These are phyloP conservation scores for Theonella swinhoei DNA, from an alignment of 37 sponge, comb jelly and placozoan species.

Conservation along the genomic window DNA sequence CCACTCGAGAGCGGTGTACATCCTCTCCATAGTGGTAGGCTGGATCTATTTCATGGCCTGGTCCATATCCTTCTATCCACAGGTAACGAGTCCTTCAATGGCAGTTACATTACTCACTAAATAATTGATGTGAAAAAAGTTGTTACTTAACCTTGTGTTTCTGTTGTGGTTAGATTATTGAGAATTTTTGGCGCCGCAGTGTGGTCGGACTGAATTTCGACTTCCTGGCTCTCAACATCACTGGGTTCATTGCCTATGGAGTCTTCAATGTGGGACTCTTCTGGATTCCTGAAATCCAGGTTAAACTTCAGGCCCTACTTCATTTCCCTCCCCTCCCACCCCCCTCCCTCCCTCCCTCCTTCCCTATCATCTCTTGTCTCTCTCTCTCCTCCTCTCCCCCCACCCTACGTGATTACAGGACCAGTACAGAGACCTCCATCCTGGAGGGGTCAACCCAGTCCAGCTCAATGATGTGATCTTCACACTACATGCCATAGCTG, in stretches of 20 bases:
- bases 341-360: background rate
- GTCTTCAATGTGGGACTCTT: constrained; percentile 87
- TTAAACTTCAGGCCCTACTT: background rate
- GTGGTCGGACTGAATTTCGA: constrained; percentile 97
- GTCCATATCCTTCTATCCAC: constrained; percentile 97
- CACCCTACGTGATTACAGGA: background rate
- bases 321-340: background rate
- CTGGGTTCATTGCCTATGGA: constrained; percentile 84
- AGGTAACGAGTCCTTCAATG: constrained; percentile 68
- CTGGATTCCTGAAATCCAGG: constrained; percentile 85
- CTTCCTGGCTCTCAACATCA: constrained; percentile 89
- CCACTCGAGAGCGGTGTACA: constrained; percentile 65
- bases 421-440: constrained; percentile 38
- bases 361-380: constrained; percentile 19
- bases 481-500: constrained; percentile 81
- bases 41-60: constrained; percentile 95
- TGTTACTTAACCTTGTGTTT: background rate
- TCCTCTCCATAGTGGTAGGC: constrained; percentile 76
- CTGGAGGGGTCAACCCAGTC: constrained; percentile 92
- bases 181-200: constrained; percentile 80
- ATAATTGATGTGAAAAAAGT: background rate
- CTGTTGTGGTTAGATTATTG: constrained; percentile 49
- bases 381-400: constrained; percentile 31
- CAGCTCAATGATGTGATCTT: constrained; percentile 95
- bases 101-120: background rate